Conservation (phyloP, 2,888 invertebrate species). For the Phalangium opilio region DNA sequence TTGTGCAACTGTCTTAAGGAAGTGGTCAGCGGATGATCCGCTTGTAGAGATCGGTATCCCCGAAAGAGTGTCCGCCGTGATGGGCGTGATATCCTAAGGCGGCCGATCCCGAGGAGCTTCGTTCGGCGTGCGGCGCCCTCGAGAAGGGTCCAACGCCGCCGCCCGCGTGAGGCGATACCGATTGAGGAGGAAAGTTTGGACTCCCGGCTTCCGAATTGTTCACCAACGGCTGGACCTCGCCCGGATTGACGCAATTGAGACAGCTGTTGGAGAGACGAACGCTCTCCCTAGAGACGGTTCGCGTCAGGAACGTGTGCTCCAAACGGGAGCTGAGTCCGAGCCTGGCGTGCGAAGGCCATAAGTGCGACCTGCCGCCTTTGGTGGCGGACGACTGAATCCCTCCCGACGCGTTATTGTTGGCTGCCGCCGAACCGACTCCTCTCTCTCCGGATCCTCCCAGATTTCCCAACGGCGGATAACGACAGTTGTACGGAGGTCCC, state of each 20-base stretch:
- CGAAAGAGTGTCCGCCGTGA: too few species aligned
- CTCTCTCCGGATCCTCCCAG: not conserved
- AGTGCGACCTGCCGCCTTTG: constrained; percentile 43
- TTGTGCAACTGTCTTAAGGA: constrained; percentile 70
- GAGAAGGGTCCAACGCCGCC: too few species aligned
- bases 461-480: too few species aligned
- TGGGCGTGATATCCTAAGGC: too few species aligned
- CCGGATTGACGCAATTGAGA: not conserved
- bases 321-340: constrained; percentile 27
- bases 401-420: constrained; percentile 7
- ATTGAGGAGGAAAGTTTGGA: not conserved
- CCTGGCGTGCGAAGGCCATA: constrained; percentile 45
- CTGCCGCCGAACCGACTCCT: constrained; percentile 4
- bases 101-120: constrained; percentile 45
- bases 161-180: too few species aligned
- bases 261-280: constrained; percentile 36
- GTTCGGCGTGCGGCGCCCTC: too few species aligned
- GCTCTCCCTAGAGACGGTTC: constrained; percentile 69
- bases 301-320: constrained; percentile 40
- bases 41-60: constrained; percentile 39
- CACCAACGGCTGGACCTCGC: constrained; percentile 12
- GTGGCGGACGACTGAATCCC: constrained; percentile 8
- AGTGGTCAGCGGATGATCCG: constrained; percentile 68
- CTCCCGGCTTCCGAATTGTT: not conserved
- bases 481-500: not conserved